Evolutionary conservation across 2,888 invertebrate genomes (phyloP).

Genomic region (Nemapogon koenigi): DNA sequence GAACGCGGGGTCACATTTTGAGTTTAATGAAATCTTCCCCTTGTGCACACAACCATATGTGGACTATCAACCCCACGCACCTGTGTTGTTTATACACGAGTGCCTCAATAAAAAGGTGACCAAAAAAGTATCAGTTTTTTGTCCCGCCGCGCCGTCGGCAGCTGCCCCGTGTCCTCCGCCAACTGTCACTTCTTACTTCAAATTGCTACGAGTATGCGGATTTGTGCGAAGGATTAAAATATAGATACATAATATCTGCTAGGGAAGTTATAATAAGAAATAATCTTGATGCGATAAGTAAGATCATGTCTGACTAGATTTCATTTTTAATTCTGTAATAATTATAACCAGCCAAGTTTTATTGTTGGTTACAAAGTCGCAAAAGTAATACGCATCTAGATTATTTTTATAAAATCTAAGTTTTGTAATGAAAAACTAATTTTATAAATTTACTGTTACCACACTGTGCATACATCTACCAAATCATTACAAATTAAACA

Average conservation of each 20-base stretch:
- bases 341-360: no score
- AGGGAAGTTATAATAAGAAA: no score
- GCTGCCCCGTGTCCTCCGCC: constrained; percentile 33
- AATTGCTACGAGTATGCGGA: constrained; percentile 34
- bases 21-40: constrained; percentile 7
- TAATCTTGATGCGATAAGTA: no score
- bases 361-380: no score
- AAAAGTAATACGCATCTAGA: no score
- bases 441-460: background rate
- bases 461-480: background rate
- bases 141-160: constrained; percentile 52
- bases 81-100: constrained; percentile 62
- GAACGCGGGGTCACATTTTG: background rate
- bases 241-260: background rate
- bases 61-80: constrained; percentile 56
- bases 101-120: constrained; percentile 56
- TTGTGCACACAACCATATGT: constrained; percentile 46
- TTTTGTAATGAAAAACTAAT: no score
- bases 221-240: constrained; percentile 24
- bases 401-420: no score
- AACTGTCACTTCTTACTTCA: constrained; percentile 45
- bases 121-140: constrained; percentile 60
- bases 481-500: constrained; percentile 5
- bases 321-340: no score
- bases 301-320: no score